A percentile compares a stretch with the other conserved stretches of the same genome.
These are phyloP conservation scores for Ptiloglossa arizonensis DNA, from an alignment of 1,140 invertebrate species.

Conservation along the genomic window DNA sequence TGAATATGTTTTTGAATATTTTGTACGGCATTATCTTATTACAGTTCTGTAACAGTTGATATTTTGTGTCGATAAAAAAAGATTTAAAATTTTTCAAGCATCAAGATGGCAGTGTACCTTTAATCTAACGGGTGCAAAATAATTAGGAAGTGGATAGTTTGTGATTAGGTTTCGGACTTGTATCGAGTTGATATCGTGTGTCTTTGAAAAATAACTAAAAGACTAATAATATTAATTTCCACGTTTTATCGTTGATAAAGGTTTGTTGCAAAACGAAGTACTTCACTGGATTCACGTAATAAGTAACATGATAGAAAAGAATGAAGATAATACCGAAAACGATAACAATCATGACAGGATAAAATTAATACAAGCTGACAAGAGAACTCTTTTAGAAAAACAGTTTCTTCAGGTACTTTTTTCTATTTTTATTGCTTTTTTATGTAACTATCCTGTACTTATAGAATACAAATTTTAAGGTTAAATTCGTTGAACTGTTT, in stretches of 20 bases:
- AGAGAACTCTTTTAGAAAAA: conserved; percentile 71
- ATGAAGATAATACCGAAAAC: conserved; percentile 58
- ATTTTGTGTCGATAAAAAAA: background rate
- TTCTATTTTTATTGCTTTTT: background rate
- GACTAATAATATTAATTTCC: background rate
- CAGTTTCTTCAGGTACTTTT: conserved; percentile 68
- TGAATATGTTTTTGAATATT: background rate
- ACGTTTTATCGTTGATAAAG: background rate
- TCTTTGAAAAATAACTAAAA: conserved; percentile 9
- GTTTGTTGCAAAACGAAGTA: background rate
- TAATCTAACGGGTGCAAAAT: conserved; percentile 31
- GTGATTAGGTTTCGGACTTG: background rate
- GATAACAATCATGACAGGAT: conserved; percentile 67
- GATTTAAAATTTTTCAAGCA: background rate
- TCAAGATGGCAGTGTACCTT: conserved; percentile 18
- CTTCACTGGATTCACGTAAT: conserved; percentile 1
- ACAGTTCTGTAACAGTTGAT: no score
- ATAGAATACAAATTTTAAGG: conserved; percentile 5
- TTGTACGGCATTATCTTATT: background rate
- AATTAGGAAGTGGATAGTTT: conserved; percentile 10
- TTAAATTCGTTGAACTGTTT: background rate
- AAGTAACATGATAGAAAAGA: conserved; percentile 71
- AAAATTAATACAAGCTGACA: conserved; percentile 73
- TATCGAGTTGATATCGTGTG: background rate
- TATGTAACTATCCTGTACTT: background rate